Evolutionary conservation across 1,140 invertebrate species (phyloP).

Genomic region (Batillaria attramentaria): DNA sequence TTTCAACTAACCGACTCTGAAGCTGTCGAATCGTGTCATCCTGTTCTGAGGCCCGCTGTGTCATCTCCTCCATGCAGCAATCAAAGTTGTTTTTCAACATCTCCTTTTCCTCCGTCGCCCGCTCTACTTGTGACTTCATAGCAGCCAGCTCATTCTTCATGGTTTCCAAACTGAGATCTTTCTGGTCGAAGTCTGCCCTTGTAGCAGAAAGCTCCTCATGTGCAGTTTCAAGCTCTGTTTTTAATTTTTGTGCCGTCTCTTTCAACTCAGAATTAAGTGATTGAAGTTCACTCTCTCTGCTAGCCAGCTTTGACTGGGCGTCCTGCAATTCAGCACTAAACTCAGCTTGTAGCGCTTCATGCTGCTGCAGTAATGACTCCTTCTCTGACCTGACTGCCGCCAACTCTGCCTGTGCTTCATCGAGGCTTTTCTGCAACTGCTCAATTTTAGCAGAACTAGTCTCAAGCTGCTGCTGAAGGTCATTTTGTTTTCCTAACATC

Average conservation of each 20-base stretch:
- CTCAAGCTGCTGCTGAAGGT: constrained; percentile 25
- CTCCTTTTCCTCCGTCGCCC: constrained; percentile 37
- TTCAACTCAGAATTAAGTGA: background rate
- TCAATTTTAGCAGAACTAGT: constrained; percentile 22
- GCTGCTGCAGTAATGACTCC: constrained; percentile 1
- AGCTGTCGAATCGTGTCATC: constrained; percentile 34
- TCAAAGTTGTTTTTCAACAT: constrained; percentile 50
- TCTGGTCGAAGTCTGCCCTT: constrained; percentile 38
- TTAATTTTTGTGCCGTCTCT: background rate
- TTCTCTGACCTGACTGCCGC: constrained; percentile 15
- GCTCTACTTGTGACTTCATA: constrained; percentile 33
- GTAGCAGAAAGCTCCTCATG: constrained; percentile 22
- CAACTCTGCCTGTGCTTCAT: constrained; percentile 7
- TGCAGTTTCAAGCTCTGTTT: background rate
- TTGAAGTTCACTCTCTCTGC: constrained; percentile 22
- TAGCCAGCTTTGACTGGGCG: constrained; percentile 1
- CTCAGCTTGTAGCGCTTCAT: background rate
- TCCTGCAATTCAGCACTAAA: constrained; percentile 33
- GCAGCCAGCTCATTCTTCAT: constrained; percentile 32
- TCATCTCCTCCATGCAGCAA: constrained; percentile 47
- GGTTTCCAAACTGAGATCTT: constrained; percentile 25
- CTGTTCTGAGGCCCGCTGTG: constrained; percentile 31
- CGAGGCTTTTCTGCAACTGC: constrained; percentile 14
- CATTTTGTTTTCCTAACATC: background rate
- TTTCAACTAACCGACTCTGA: constrained; percentile 33